Percentiles rank a stretch among this genome's conserved stretches.
Evolutionary conservation across 30 jellyfish, hydroid and myxozoan genomes (phyloP).

Genomic region (Cassiopea andromeda): DNA sequence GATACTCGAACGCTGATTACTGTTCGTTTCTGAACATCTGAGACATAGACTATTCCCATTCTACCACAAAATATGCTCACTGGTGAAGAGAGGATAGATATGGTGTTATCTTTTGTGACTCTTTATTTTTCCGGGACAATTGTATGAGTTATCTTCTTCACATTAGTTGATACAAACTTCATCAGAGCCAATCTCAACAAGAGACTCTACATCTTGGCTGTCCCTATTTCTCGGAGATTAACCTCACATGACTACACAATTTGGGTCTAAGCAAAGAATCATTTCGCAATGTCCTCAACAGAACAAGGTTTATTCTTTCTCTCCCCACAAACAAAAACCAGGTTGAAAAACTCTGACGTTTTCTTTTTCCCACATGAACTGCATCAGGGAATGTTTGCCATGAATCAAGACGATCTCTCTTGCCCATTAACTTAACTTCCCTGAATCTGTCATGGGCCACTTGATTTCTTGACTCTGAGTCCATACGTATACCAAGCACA

Average conservation of each 20-base stretch:
- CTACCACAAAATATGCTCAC: conserved; percentile 12
- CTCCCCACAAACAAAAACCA: conserved; percentile 44
- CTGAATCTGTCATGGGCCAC: conserved; percentile 33
- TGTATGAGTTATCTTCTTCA: conserved; percentile 18
- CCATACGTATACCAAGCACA: background rate
- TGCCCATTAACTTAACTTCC: conserved; percentile 8
- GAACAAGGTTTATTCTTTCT: conserved; percentile 26
- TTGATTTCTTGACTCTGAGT: background rate
- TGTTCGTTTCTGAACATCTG: conserved; percentile 23
- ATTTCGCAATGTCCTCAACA: conserved; percentile 21
- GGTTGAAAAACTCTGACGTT: conserved; percentile 41
- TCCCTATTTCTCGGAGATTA: conserved; percentile 43
- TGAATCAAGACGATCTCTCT: background rate
- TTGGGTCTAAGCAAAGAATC: background rate
- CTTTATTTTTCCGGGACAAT: conserved; percentile 26
- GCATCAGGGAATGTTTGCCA: conserved; percentile 53
- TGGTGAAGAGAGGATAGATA: background rate
- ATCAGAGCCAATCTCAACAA: conserved; percentile 19
- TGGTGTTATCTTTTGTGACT: conserved; percentile 21
- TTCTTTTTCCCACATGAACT: conserved; percentile 48
- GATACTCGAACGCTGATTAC: background rate
- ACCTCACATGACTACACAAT: background rate
- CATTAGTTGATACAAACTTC: conserved; percentile 19
- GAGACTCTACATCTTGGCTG: conserved; percentile 51
- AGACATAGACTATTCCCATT: conserved; percentile 7